phyloP scores from a whole-genome alignment of 2,113 vertebrate genomes.

The Poeciliopsis prolifica region DNA sequence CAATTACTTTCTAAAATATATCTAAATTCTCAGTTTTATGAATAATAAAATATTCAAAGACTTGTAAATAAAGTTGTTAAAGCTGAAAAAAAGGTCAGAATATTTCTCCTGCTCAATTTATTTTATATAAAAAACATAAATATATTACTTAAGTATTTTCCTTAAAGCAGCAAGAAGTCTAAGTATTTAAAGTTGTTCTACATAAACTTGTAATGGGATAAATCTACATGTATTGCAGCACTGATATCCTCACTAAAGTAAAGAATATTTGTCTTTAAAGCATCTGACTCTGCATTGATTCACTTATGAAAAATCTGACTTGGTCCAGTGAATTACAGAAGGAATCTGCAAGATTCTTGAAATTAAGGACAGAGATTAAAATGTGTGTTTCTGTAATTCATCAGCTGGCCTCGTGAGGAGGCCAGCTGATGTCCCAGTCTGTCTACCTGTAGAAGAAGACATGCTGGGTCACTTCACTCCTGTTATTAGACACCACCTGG shows the following conservation, averaged over 20 bases:
- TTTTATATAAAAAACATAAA: neutral
- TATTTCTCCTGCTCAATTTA: neutral
- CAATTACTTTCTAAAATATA: neutral
- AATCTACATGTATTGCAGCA: neutral
- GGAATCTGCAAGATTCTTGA: neutral
- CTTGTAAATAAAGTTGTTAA: neutral
- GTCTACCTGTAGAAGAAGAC: slow-evolving; percentile 47
- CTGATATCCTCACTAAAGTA: neutral
- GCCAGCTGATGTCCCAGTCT: slow-evolving; percentile 24
- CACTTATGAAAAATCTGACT: neutral
- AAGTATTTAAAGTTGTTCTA: neutral
- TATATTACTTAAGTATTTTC: neutral
- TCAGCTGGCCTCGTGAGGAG: neutral
- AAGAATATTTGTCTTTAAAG: neutral
- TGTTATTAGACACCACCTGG: slow-evolving; percentile 80
- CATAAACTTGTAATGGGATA: neutral
- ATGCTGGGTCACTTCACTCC: slow-evolving; percentile 53
- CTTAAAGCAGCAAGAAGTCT: neutral
- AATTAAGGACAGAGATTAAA: neutral
- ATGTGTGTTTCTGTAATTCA: neutral
- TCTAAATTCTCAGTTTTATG: neutral
- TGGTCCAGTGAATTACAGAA: neutral
- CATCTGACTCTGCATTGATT: neutral
- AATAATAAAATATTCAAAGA: neutral
- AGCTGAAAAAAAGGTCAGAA: neutral